phyloP scores from a whole-genome alignment of 2,888 invertebrate genomes.

The Villa cingulata region DNA sequence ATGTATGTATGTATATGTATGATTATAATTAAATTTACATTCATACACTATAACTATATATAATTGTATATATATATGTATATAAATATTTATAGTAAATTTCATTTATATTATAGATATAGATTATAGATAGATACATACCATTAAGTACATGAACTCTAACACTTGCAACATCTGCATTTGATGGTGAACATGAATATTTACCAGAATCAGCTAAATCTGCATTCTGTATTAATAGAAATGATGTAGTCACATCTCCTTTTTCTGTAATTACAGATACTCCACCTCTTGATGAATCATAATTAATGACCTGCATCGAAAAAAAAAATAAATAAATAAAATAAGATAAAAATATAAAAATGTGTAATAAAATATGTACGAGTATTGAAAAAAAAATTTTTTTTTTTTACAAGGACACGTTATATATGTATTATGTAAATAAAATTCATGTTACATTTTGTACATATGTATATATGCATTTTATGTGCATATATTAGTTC shows the following conservation, averaged over 20 bases:
- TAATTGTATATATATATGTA: neutral
- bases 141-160: conserved; percentile 72
- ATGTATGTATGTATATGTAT: neutral
- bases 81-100: too few species aligned
- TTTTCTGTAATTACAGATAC: conserved; percentile 69
- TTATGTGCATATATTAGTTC: too few species aligned
- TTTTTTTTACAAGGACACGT: neutral
- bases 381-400: neutral
- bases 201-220: conserved; percentile 62
- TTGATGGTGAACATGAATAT: conserved; percentile 68
- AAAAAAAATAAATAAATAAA: conserved; percentile 4
- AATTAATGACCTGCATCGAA: conserved; percentile 53
- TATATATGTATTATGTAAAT: neutral
- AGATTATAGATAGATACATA: too few species aligned
- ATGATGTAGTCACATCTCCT: conserved; percentile 65
- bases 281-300: conserved; percentile 64
- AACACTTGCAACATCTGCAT: conserved; percentile 64
- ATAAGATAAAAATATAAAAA: conserved; percentile 15
- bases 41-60: too few species aligned
- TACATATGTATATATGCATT: too few species aligned
- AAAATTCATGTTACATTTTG: too few species aligned
- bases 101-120: too few species aligned
- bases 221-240: conserved; percentile 63
- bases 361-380: neutral
- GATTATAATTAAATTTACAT: too few species aligned